These are phyloP conservation scores for Thecocarcelia acutangulata DNA, from an alignment of 2,888 invertebrate species.

Conservation along the genomic window DNA sequence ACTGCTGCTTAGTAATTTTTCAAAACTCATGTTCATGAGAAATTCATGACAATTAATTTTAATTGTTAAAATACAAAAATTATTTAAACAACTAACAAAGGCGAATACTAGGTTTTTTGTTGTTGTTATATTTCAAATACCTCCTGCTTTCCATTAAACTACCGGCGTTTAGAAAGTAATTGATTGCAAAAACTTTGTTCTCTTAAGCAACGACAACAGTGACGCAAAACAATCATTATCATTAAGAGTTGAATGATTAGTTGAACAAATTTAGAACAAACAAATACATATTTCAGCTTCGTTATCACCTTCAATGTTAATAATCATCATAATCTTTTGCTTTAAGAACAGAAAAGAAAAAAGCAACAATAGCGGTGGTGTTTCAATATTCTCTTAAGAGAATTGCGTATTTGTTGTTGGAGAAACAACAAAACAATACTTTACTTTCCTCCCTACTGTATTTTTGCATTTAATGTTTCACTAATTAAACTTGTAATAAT, in stretches of 20 bases:
- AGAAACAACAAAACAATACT: not conserved
- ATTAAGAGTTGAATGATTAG: constrained; percentile 26
- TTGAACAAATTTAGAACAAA: constrained; percentile 8
- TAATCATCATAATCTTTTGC: constrained; percentile 7
- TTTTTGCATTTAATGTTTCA: constrained; percentile 6
- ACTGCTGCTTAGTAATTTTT: too few relatives aligned
- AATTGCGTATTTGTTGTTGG: constrained; percentile 10
- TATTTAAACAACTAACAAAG: not conserved
- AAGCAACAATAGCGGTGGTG: constrained; percentile 4
- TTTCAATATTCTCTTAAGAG: constrained; percentile 34
- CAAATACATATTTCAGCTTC: constrained; percentile 7
- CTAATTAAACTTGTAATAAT: constrained; percentile 45
- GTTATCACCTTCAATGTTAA: constrained; percentile 11
- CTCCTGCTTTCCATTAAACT: not conserved
- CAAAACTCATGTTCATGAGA: not conserved
- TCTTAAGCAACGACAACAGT: constrained; percentile 1
- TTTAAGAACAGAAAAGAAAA: constrained; percentile 14
- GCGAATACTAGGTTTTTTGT: not conserved
- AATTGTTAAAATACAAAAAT: constrained; percentile 14
- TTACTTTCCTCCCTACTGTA: not conserved
- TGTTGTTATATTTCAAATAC: not conserved
- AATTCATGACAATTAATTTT: constrained; percentile 1
- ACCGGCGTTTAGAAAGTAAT: not conserved
- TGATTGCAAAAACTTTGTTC: constrained; percentile 21
- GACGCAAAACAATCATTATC: constrained; percentile 9